Conservation (phyloP, 2,888 invertebrate genomes). For the Chrysodeixis includens region DNA sequence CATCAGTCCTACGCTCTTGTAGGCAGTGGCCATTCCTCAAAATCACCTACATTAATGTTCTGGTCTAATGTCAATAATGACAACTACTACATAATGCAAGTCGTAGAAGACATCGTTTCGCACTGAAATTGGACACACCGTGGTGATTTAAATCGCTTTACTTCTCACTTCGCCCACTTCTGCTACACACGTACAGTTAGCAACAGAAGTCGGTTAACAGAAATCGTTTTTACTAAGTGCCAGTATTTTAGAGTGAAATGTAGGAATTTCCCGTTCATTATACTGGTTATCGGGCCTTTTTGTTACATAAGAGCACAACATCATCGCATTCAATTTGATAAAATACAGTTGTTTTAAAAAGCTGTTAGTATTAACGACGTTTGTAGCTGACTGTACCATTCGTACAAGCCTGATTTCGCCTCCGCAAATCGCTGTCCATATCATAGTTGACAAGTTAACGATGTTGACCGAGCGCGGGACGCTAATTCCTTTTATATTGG, state of each 20-base stretch:
- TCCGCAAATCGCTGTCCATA: conserved; percentile 57
- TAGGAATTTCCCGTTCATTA: too few relatives aligned
- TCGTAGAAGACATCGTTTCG: conserved; percentile 42
- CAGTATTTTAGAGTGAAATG: too few relatives aligned
- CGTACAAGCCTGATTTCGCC: conserved; percentile 58
- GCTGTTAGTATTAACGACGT: too few relatives aligned
- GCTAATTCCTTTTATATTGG: conserved; percentile 62
- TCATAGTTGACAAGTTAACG: conserved; percentile 58
- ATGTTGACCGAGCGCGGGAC: conserved; percentile 51
- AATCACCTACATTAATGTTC: conserved; percentile 2
- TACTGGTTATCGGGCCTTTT: too few relatives aligned
- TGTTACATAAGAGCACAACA: too few relatives aligned
- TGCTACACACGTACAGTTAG: conserved; percentile 36
- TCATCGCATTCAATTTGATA: too few relatives aligned
- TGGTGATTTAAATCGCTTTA: conserved; percentile 56
- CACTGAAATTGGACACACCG: conserved; percentile 54
- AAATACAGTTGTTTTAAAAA: too few relatives aligned
- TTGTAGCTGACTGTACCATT: too few relatives aligned
- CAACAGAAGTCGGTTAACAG: too few relatives aligned
- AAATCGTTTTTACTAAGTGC: too few relatives aligned
- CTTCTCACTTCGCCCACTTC: conserved; percentile 60
- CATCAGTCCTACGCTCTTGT: neutral
- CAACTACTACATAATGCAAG: conserved; percentile 36
- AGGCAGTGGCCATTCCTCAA: neutral
- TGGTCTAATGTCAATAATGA: conserved; percentile 15